Base-by-base conservation (phyloP, 2,113 vertebrate genomes). In the Leptosomus discolor region DNA sequence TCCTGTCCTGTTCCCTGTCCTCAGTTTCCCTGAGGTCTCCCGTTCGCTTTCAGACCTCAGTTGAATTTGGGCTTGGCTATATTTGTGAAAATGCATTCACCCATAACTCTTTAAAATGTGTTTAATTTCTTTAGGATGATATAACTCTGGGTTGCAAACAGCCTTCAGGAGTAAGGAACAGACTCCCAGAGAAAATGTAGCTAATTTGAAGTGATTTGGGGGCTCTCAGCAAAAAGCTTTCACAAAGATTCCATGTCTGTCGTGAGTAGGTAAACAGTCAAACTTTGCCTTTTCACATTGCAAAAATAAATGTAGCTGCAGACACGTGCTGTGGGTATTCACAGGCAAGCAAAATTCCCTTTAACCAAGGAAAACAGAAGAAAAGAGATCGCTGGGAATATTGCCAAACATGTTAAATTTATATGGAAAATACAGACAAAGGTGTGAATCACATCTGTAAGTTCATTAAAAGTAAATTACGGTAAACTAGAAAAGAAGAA, bases 1-100 rank as follows among this genome's bases (percentile, higher is more conserved):
- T 58, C 3, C 2, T 70, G 24, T 74, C 7, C 37, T 69, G 0
- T 76, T 83, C 37, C 57, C 8, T 0, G 1, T 41, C 61, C 12
- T 50, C 3, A 8, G n/a, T 83, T 90, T 69, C 12, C 36, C 17
- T 61, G 43, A 60, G 15, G 26, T 76, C 23, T 29, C 11, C 5
- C 0, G 2, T 1, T 70, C 78, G 64, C 41, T 90, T 64, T 82
- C 71, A 64, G 58, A 61, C 32, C 39, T 78, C 12, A 5, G 20
- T 11, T 63, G 69, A 41, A 46, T 58, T 29, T 7, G 8, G 58
- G 18, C 27, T 79, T 1, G 4, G 2, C 22, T 71, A 4, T 71
- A 76, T 85, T 69, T 73, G 34, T 90, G 69, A 70, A 91, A 89
- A 68, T 32, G 2, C 12, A 6, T 83, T 83, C 32, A 58, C 23